phyloP scores from a whole-genome alignment of 2,113 vertebrate species.

The Aegypius monachus region DNA sequence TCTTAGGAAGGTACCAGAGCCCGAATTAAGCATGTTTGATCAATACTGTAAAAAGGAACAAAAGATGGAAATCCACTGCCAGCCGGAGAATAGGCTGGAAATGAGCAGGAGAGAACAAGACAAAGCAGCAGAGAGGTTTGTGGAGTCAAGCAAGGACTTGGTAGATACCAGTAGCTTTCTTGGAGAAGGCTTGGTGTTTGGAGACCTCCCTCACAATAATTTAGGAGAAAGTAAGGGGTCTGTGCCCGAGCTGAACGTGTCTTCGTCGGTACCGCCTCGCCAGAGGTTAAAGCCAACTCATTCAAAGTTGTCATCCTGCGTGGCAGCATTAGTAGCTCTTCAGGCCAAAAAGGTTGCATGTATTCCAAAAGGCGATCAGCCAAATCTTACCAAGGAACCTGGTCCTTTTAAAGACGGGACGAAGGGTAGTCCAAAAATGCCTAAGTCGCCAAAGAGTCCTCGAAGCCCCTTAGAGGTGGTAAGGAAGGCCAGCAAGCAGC shows the following conservation, averaged over 20 bases:
- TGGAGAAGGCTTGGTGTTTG: slow-evolving; percentile 66
- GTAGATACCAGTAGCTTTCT: slow-evolving; percentile 65
- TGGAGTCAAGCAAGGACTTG: slow-evolving; percentile 58
- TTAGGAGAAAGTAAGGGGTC: slow-evolving; percentile 69
- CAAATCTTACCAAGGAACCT: slow-evolving; percentile 71
- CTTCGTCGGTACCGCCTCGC: slow-evolving; percentile 66
- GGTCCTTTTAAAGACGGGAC: slow-evolving; percentile 72
- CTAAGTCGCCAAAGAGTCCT: slow-evolving; percentile 90
- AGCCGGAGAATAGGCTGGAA: slow-evolving; percentile 4
- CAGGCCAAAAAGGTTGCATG: slow-evolving; percentile 85
- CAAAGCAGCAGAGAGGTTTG: slow-evolving; percentile 35
- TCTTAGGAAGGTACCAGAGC: slow-evolving; percentile 73
- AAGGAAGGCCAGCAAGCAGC: slow-evolving; percentile 82
- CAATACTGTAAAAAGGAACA: slow-evolving; percentile 80
- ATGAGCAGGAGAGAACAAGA: slow-evolving; percentile 53
- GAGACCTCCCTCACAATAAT: slow-evolving; percentile 63
- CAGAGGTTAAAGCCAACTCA: slow-evolving; percentile 82
- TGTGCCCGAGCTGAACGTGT: slow-evolving; percentile 28
- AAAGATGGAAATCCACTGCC: slow-evolving; percentile 69
- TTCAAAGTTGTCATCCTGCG: slow-evolving; percentile 88
- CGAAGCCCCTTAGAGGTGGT: slow-evolving; percentile 88
- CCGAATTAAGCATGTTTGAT: slow-evolving; percentile 82
- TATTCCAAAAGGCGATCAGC: slow-evolving; percentile 74
- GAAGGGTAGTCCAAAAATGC: slow-evolving; percentile 85
- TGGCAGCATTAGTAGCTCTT: slow-evolving; percentile 89